These are phyloP conservation scores for Alauda arvensis DNA, from an alignment of 2,797 vertebrate genomes.

Conservation along the genomic window DNA sequence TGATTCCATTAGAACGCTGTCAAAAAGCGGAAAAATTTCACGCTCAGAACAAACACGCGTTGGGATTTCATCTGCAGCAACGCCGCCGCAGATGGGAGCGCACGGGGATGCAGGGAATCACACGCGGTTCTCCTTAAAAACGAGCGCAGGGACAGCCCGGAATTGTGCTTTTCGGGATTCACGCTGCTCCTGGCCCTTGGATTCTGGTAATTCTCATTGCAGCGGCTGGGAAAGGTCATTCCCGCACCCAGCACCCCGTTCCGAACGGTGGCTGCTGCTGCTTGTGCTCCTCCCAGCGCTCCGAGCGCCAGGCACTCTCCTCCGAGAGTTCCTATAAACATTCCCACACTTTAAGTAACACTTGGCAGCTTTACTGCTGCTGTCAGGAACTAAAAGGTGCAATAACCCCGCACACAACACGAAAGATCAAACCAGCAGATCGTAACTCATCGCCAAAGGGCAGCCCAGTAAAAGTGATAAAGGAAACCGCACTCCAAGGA, in stretches of 20 bases:
- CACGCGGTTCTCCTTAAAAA: neutral
- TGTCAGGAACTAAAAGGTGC: constrained; percentile 56
- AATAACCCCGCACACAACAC: constrained; percentile 42
- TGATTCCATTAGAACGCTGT: constrained; percentile 54
- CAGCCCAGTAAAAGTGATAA: constrained; percentile 49
- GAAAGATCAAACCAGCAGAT: constrained; percentile 52
- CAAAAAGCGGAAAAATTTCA: constrained; percentile 32
- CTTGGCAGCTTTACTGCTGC: constrained; percentile 60
- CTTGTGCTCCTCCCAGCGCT: neutral
- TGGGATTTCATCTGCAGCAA: neutral
- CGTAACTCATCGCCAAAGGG: constrained; percentile 44
- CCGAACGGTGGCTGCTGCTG: neutral
- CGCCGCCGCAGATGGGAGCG: neutral
- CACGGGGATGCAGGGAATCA: accelerated
- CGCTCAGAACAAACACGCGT: neutral
- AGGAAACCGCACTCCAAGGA: constrained; percentile 57
- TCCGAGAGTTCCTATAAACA: constrained; percentile 50
- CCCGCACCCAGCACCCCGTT: neutral
- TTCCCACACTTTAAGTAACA: constrained; percentile 55
- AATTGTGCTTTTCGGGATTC: neutral
- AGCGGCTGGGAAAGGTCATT: neutral
- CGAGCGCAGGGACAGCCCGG: neutral
- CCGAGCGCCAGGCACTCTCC: neutral
- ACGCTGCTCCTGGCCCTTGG: neutral
- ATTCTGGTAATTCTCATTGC: neutral